A percentile compares a stretch with the other conserved stretches of the same genome.
Evolutionary conservation across 2,888 invertebrate species (phyloP).

Genomic region (Noctua janthe): DNA sequence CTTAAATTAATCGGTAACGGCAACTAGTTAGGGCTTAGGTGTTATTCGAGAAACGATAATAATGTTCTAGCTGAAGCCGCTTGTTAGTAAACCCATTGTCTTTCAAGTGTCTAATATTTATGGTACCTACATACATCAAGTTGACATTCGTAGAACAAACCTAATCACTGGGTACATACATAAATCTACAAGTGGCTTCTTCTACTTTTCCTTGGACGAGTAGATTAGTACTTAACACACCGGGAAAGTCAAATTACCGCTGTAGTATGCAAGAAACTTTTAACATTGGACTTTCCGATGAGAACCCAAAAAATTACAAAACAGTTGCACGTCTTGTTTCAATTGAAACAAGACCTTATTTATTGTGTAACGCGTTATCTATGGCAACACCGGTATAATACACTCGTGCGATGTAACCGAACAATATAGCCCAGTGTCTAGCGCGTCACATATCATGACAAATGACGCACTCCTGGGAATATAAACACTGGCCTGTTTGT

Average conservation of each 20-base stretch:
- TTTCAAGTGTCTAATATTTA: slow-evolving; percentile 18
- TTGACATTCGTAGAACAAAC: slow-evolving; percentile 28
- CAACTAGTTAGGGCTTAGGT: background rate
- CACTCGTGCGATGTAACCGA: slow-evolving; percentile 40
- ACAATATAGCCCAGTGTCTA: slow-evolving; percentile 60
- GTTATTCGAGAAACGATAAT: slow-evolving; percentile 1
- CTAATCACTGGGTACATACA: slow-evolving; percentile 14
- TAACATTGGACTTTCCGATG: slow-evolving; percentile 6
- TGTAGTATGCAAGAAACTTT: background rate
- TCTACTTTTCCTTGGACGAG: background rate
- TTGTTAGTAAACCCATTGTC: slow-evolving; percentile 34
- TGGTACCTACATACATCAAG: background rate
- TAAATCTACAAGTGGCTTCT: slow-evolving; percentile 12
- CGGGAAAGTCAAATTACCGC: background rate
- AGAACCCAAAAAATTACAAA: slow-evolving; percentile 14
- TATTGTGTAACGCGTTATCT: slow-evolving; percentile 49
- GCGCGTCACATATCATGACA: slow-evolving; percentile 58
- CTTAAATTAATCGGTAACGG: background rate
- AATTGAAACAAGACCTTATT: slow-evolving; percentile 28
- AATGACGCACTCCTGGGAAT: slow-evolving; percentile 67
- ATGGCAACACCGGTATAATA: slow-evolving; percentile 36
- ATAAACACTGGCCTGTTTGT: slow-evolving; percentile 63
- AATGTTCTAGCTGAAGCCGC: background rate
- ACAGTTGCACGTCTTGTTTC: slow-evolving; percentile 22
- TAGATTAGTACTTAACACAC: background rate